Evolutionary conservation across 2,888 invertebrate genomes (phyloP).

Genomic region (Tortricodes alternella): DNA sequence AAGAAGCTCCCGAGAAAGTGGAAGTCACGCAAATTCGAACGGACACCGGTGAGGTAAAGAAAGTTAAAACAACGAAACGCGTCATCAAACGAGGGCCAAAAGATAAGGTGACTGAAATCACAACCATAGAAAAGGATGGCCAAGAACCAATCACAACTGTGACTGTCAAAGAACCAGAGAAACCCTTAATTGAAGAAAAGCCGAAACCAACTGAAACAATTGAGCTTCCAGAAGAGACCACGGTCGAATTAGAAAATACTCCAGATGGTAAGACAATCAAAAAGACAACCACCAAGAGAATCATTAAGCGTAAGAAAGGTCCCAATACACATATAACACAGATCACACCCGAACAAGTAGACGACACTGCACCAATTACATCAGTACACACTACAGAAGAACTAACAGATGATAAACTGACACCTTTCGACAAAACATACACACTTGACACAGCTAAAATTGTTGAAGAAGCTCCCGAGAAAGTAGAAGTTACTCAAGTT

Average conservation of each 20-base stretch:
- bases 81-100: no score
- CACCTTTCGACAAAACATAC: slow-evolving; percentile 37
- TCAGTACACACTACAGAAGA: slow-evolving; percentile 46
- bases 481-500: slow-evolving; percentile 37
- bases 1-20: no score
- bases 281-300: slow-evolving; percentile 25
- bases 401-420: slow-evolving; percentile 47
- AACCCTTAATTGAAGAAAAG: no score
- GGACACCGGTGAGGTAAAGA: no score
- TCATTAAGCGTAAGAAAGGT: slow-evolving; percentile 40
- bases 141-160: no score
- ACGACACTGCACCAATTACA: slow-evolving; percentile 40
- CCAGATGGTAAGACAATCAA: slow-evolving; percentile 34
- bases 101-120: no score
- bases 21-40: no score
- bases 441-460: neutral
- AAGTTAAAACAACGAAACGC: no score
- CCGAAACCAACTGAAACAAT: no score
- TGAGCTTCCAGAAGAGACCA: neutral
- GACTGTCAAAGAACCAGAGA: no score
- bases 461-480: neutral
- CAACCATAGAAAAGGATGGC: no score
- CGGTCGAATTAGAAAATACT: neutral
- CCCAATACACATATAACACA: slow-evolving; percentile 51
- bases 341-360: slow-evolving; percentile 38